Evolutionary conservation across 2,888 invertebrate genomes (phyloP).

Genomic region (Coelinius sp.): DNA sequence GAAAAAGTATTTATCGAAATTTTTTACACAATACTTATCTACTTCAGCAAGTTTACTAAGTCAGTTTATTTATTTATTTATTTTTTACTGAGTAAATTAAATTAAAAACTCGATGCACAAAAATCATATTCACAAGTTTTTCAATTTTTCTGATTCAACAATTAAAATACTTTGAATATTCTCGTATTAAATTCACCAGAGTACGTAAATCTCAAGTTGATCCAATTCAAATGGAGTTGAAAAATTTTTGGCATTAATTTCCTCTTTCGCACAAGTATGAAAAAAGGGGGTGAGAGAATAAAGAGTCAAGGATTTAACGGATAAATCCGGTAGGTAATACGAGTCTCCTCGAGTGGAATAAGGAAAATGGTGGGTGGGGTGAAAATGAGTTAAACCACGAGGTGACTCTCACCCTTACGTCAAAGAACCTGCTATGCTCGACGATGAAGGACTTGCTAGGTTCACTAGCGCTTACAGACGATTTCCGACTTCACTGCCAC

Average conservation of each 20-base stretch:
- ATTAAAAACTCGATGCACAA: no score
- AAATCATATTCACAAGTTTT: no score
- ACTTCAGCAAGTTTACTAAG: no score
- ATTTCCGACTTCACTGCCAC: conserved; percentile 18
- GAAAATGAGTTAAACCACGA: conserved; percentile 2
- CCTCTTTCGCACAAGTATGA: background rate
- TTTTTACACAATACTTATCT: no score
- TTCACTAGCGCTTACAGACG: conserved; percentile 15
- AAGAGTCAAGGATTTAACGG: background rate
- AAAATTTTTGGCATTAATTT: conserved; percentile 5
- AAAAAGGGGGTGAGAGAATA: background rate
- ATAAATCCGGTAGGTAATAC: conserved; percentile 7
- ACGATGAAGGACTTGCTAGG: conserved; percentile 7
- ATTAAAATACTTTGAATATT: no score
- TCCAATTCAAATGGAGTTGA: background rate
- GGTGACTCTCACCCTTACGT: conserved; percentile 1
- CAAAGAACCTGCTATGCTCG: conserved; percentile 1
- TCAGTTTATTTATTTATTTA: no score
- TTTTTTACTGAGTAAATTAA: no score
- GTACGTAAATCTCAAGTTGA: background rate
- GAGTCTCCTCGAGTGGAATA: conserved; percentile 3
- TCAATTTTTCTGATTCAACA: background rate
- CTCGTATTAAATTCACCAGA: background rate
- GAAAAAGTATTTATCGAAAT: no score
- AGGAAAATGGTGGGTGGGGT: background rate